Evolutionary conservation across 2,888 invertebrate genomes (phyloP).

Genomic region (Nomada ferruginata): DNA sequence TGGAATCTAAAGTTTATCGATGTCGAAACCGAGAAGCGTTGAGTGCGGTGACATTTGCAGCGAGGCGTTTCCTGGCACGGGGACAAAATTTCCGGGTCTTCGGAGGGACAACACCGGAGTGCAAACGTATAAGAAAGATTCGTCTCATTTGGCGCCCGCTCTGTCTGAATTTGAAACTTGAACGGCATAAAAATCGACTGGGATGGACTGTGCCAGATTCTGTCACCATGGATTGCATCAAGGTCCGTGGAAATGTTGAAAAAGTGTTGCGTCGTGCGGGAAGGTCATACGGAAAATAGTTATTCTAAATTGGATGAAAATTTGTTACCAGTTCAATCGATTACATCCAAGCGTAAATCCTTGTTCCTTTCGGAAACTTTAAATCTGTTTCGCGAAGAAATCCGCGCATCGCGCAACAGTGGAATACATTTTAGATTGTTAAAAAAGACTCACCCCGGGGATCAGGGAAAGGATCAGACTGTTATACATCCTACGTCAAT

Average conservation of each 20-base stretch:
- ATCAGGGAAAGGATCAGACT: background rate
- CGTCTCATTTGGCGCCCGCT: slow-evolving; percentile 42
- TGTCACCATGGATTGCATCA: background rate
- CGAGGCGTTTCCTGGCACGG: slow-evolving; percentile 33
- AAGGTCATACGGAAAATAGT: background rate
- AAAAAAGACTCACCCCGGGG: background rate
- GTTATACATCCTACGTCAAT: slow-evolving; percentile 14
- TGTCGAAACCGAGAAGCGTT: slow-evolving; percentile 31
- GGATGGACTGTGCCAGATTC: background rate
- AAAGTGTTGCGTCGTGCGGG: background rate
- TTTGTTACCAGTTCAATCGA: too few species aligned
- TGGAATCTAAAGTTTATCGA: slow-evolving; percentile 35
- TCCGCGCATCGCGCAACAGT: slow-evolving; percentile 8
- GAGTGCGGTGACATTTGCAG: slow-evolving; percentile 15
- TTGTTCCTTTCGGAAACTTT: slow-evolving; percentile 29
- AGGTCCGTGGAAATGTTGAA: background rate
- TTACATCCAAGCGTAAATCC: background rate
- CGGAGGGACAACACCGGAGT: slow-evolving; percentile 34
- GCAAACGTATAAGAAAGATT: slow-evolving; percentile 44
- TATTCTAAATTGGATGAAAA: background rate
- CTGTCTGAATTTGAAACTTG: slow-evolving; percentile 39
- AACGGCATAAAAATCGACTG: slow-evolving; percentile 31
- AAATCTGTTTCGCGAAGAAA: slow-evolving; percentile 30
- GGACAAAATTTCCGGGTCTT: slow-evolving; percentile 37
- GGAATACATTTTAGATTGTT: slow-evolving; percentile 41